Percentiles rank a stretch among this genome's conserved stretches.
These are phyloP conservation scores for Cheilosia grossa DNA, from an alignment of 2,888 invertebrate species.

Conservation along the genomic window DNA sequence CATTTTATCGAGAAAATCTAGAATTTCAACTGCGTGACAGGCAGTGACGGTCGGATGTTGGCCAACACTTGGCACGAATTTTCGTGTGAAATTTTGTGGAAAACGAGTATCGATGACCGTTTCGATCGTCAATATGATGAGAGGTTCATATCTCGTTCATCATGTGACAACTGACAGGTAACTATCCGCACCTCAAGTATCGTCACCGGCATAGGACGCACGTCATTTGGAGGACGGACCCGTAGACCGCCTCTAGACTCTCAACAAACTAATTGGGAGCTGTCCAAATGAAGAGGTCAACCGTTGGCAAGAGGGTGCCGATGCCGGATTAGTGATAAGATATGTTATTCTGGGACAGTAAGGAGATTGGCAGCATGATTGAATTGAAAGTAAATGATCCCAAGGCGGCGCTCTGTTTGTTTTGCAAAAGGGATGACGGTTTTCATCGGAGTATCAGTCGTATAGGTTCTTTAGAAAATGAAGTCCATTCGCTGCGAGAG, in stretches of 20 bases:
- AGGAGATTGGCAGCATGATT: constrained; percentile 42
- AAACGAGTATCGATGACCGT: constrained; percentile 37
- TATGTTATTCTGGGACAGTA: constrained; percentile 23
- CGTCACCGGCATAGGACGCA: constrained; percentile 64
- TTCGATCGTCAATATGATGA: constrained; percentile 34
- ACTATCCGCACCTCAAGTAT: constrained; percentile 65
- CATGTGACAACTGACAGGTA: constrained; percentile 71
- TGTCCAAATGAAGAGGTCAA: constrained; percentile 68
- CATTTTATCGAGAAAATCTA: constrained; percentile 45
- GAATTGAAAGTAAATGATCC: constrained; percentile 27
- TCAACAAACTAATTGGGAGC: constrained; percentile 69
- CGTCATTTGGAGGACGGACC: constrained; percentile 51
- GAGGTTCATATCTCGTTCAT: constrained; percentile 57
- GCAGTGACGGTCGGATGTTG: not conserved
- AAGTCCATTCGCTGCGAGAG: too few relatives aligned
- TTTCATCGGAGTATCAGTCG: not conserved
- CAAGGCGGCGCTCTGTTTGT: constrained; percentile 26
- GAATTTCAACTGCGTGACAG: not conserved
- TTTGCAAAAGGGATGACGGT: not conserved
- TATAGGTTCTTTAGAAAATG: not conserved
- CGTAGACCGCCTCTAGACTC: constrained; percentile 60
- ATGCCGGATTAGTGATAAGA: constrained; percentile 55
- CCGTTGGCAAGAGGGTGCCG: constrained; percentile 21
- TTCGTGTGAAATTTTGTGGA: constrained; percentile 39
- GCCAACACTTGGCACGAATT: not conserved